Conservation (phyloP, 2,797 vertebrate species). For the Mormyrops attenuatus region DNA sequence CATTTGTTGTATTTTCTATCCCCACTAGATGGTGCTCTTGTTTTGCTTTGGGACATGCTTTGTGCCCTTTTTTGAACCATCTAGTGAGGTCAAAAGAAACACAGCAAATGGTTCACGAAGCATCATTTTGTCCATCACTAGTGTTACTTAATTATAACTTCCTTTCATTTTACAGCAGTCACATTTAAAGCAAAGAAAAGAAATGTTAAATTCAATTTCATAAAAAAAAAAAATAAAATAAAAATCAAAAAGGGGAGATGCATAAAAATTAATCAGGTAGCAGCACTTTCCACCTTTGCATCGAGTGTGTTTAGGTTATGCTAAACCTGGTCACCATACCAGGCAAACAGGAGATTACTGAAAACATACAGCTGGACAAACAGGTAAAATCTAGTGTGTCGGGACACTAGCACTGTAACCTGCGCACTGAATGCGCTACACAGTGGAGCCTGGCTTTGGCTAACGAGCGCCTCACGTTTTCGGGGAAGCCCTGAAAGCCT, state of each 20-base stretch:
- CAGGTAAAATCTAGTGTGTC: neutral
- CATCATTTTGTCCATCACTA: neutral
- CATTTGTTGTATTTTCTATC: neutral
- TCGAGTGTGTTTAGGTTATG: no score
- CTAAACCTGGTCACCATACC: neutral
- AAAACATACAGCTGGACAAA: neutral
- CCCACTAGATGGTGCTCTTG: neutral
- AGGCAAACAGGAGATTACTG: neutral
- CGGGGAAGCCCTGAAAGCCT: conserved; percentile 78
- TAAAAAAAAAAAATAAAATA: no score
- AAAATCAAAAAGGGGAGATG: no score
- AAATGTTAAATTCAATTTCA: no score
- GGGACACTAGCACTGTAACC: neutral
- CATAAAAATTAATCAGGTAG: no score
- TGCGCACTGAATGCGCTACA: neutral
- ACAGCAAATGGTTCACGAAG: neutral
- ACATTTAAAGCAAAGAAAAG: no score
- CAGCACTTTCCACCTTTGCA: no score
- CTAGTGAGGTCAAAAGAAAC: neutral
- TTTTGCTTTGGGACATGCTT: neutral
- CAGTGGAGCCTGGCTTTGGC: neutral
- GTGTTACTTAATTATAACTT: neutral
- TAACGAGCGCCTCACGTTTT: conserved; percentile 40
- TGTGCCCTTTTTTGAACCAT: neutral
- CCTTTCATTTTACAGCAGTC: neutral